Conservation (phyloP, 2,797 vertebrate species). For the Melanotaenia trifasciata region DNA sequence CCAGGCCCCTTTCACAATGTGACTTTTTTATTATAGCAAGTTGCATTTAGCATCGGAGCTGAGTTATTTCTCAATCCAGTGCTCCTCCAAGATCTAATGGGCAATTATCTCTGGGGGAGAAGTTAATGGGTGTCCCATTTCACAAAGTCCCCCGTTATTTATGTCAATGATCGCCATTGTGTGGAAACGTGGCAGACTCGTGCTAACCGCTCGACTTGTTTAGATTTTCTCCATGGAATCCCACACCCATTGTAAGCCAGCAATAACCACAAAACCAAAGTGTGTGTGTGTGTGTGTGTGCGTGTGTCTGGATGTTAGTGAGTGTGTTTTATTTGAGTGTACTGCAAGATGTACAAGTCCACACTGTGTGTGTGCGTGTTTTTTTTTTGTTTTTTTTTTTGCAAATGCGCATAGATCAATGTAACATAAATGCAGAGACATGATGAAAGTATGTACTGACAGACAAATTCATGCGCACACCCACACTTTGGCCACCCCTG, state of each 20-base stretch:
- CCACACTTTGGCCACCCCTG: constrained; percentile 46
- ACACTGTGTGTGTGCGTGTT: constrained; percentile 2
- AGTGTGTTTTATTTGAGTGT: constrained; percentile 33
- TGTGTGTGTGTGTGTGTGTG: constrained; percentile 44
- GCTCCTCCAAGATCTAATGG: constrained; percentile 77
- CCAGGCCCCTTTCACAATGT: constrained; percentile 73
- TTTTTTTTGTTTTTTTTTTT: not conserved
- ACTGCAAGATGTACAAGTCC: constrained; percentile 26
- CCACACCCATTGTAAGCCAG: constrained; percentile 80
- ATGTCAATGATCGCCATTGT: constrained; percentile 79
- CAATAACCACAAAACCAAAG: constrained; percentile 66
- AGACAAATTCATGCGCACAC: constrained; percentile 34
- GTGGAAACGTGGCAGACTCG: constrained; percentile 79
- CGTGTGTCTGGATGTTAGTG: constrained; percentile 25
- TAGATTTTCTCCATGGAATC: constrained; percentile 79
- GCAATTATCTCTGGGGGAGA: constrained; percentile 77
- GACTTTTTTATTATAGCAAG: constrained; percentile 75
- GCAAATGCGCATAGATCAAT: constrained; percentile 19
- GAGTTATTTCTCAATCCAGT: constrained; percentile 75
- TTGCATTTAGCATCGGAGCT: constrained; percentile 69
- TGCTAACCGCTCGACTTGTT: constrained; percentile 76
- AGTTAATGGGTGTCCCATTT: constrained; percentile 81
- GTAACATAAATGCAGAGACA: constrained; percentile 54
- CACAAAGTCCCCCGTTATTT: constrained; percentile 78
- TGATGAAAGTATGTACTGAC: constrained; percentile 56